phyloP scores from a whole-genome alignment of 2,888 invertebrate species.

The Erebia palarica region DNA sequence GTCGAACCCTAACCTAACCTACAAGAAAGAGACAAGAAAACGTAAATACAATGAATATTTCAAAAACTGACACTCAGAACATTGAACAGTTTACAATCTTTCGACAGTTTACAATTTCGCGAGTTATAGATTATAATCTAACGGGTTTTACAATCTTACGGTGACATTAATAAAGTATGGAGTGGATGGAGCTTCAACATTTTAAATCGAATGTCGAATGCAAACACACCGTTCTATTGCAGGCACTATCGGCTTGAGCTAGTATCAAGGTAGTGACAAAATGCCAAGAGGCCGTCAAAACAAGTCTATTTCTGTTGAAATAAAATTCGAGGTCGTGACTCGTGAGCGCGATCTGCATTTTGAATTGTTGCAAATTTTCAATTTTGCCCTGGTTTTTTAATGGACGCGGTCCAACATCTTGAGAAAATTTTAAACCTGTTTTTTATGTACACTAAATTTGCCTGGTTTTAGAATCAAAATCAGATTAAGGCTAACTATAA shows the following conservation, averaged over 20 bases:
- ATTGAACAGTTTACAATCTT: too few species aligned
- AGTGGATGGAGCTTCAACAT: neutral
- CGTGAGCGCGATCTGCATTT: constrained; percentile 49
- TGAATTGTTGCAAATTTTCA: constrained; percentile 39
- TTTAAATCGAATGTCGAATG: constrained; percentile 3
- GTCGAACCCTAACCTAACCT: too few species aligned
- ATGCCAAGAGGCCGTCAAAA: constrained; percentile 54
- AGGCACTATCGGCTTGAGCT: constrained; percentile 28
- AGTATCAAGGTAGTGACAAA: constrained; percentile 44
- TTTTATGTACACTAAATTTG: neutral
- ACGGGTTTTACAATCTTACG: too few species aligned
- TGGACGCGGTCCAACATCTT: constrained; percentile 4
- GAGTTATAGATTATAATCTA: too few species aligned
- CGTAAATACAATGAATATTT: too few species aligned
- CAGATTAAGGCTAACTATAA: neutral
- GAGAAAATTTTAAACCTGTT: neutral
- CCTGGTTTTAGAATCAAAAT: constrained; percentile 3
- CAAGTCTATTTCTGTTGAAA: constrained; percentile 57
- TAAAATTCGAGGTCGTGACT: constrained; percentile 56
- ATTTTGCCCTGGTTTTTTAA: constrained; percentile 18
- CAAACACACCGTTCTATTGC: constrained; percentile 23
- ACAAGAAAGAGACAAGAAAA: too few species aligned
- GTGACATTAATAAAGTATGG: too few species aligned
- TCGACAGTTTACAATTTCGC: too few species aligned
- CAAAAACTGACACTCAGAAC: too few species aligned